A percentile compares a stretch with the other conserved stretches of the same genome.
Conservation (phyloP, 1,140 invertebrate species). For the Chironomus tepperi region DNA sequence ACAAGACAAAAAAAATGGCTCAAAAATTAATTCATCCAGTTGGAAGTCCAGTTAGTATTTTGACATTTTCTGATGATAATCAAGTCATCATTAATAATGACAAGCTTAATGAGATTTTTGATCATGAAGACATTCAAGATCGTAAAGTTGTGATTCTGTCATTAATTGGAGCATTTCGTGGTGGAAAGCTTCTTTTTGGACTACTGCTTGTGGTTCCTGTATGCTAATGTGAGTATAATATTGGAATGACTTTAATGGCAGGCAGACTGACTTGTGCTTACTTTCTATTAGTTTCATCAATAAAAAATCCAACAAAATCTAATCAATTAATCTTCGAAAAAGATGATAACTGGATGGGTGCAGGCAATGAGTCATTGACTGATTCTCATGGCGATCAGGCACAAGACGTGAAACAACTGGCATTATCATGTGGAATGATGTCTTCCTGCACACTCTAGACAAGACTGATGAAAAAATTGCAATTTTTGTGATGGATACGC, state of each 20-base stretch:
- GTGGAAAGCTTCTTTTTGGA: background rate
- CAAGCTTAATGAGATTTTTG: background rate
- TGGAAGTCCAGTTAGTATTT: background rate
- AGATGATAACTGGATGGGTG: slow-evolving; percentile 34
- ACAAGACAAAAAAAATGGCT: no score
- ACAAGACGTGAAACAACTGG: slow-evolving; percentile 58
- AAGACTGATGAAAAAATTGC: slow-evolving; percentile 43
- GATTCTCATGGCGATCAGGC: slow-evolving; percentile 55
- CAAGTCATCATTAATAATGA: background rate
- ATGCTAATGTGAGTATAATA: no score
- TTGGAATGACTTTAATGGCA: no score
- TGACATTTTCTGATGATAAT: background rate
- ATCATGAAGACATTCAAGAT: background rate
- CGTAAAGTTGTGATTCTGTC: background rate
- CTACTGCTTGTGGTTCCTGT: background rate
- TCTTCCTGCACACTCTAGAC: slow-evolving; percentile 43
- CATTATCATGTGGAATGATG: slow-evolving; percentile 58
- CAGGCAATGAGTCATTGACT: slow-evolving; percentile 34
- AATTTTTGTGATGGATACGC: slow-evolving; percentile 59
- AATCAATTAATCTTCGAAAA: no score
- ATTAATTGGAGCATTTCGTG: background rate
- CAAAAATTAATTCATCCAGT: no score
- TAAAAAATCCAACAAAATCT: no score
- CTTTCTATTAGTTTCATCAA: no score
- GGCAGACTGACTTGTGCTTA: no score